phyloP scores from a whole-genome alignment of 2,797 vertebrate genomes.

The Xerus rutilus region DNA sequence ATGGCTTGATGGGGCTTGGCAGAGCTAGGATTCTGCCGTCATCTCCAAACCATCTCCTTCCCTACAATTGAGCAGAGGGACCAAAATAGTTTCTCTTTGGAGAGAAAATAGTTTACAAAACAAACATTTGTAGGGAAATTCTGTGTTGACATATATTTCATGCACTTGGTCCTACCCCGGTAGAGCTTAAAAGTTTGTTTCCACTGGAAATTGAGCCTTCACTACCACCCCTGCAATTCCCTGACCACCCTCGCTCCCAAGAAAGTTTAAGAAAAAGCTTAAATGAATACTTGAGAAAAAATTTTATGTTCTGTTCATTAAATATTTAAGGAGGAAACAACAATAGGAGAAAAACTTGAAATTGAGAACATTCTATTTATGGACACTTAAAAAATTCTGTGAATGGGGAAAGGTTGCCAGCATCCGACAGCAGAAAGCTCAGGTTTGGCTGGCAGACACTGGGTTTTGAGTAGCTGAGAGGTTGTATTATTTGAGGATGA shows the following conservation, averaged over 20 bases:
- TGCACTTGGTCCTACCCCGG: neutral
- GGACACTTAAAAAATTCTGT: neutral
- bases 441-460: neutral
- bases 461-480: neutral
- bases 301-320: neutral
- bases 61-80: constrained; percentile 85
- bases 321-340: neutral
- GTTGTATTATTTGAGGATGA: neutral
- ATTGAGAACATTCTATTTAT: neutral
- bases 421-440: neutral
- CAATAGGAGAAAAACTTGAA: neutral
- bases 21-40: constrained; percentile 96
- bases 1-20: constrained; percentile 95
- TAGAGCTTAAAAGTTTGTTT: neutral
- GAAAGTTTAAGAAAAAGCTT: neutral
- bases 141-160: neutral
- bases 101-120: constrained; percentile 25
- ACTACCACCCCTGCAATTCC: neutral
- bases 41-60: constrained; percentile 96
- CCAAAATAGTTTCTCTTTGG: neutral
- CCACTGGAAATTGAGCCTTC: neutral
- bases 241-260: fast-evolving
- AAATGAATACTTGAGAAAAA: neutral
- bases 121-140: neutral
- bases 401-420: neutral